Evolutionary conservation across 2,888 invertebrate species (phyloP), one percentile per base, ranked within the genome.

Genomic region (Phragmatobia fuliginosa): DNA sequence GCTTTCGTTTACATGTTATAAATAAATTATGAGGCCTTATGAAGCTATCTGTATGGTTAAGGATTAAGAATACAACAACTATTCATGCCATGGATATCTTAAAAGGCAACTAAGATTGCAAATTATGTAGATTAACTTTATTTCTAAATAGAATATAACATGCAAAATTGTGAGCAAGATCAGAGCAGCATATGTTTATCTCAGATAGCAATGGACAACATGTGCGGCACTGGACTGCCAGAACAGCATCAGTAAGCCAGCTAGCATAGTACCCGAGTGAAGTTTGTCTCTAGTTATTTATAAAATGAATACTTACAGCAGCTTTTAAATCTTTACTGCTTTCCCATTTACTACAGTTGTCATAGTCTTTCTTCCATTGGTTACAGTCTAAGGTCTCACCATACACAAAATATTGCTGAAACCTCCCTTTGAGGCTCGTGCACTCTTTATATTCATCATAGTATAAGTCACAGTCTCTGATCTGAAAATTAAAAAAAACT

Each of bases 351-450:
- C 95, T 89, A 88, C 98, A 98, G 86, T 97, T 98, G 5, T 96
- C 88, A 81, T 96, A 97, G 89, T 98, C 98, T 67, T 93, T 95
- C 83, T 97, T 96, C 98, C 98, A 98, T 80, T 97, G 96, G 5
- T 95, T 94, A 87, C 99, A 99, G 87, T 98, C 97, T 11, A 96
- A 68, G 0, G 93, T 89, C 85, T 97, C 94, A 0, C 99, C 99
- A 90, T 95, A 95, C 71, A 98, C 96, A 87, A 98, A 99, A 88
- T 98, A 97, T 90, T 99, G 99, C 88, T 99, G 97, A 83, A 98
- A 98, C 77, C 98, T 95, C 0, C 96, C 97, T 90, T 93, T 96
- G 31, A 97, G 92, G 80, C 97, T 97, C 66, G 93, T 97, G 88
- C 98, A 98, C 78, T 98, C 98, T 32, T 95, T 94, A 85, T 97